phyloP scores from a whole-genome alignment of 2,797 vertebrate genomes.

The Peromyscus melanophrys region DNA sequence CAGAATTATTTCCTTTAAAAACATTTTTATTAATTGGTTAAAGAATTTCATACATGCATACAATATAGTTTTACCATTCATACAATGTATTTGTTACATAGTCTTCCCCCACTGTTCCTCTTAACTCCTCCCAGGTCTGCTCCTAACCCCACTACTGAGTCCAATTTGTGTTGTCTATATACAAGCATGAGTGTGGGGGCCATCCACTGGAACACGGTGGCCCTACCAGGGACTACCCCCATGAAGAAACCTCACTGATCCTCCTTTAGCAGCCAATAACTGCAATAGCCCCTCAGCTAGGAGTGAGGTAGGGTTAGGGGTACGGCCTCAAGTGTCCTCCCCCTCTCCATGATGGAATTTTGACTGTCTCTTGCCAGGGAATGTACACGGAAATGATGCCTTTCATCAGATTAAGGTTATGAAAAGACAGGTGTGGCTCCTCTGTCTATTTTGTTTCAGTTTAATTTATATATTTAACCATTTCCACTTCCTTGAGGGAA shows the following conservation, averaged over 20 bases:
- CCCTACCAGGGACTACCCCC: background rate
- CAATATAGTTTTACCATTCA: background rate
- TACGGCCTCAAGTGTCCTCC: background rate
- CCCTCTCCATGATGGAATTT: background rate
- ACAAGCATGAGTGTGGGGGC: background rate
- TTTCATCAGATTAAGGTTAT: background rate
- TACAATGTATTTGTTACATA: background rate
- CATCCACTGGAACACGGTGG: background rate
- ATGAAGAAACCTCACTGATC: background rate
- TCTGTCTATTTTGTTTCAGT: background rate
- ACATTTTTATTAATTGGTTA: background rate
- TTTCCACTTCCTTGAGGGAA: background rate
- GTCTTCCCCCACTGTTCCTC: background rate
- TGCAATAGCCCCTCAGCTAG: background rate
- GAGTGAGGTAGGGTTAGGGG: too few species aligned
- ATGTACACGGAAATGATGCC: background rate
- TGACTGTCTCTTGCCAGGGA: background rate
- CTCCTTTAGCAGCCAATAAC: too few species aligned
- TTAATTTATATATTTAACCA: background rate
- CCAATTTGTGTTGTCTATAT: background rate
- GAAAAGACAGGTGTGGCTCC: background rate
- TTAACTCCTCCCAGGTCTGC: background rate
- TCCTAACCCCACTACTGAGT: background rate
- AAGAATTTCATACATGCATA: background rate
- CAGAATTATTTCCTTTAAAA: background rate